Evolutionary conservation across 2,888 invertebrate genomes (phyloP).

Genomic region (Pardosa pseudoannulata): DNA sequence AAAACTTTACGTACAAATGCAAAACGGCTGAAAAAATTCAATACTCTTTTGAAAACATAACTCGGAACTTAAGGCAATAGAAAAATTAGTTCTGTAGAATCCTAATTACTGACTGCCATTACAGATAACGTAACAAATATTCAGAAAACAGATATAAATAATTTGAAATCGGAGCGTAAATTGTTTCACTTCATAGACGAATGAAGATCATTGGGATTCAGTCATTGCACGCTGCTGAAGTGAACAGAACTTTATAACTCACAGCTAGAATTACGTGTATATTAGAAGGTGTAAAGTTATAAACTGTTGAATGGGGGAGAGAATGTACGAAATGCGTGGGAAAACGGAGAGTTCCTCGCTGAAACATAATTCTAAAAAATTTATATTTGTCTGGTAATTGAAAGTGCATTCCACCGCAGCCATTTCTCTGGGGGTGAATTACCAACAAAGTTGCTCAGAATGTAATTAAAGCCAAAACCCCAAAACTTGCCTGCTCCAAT

Average conservation of each 20-base stretch:
- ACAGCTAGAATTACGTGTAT: not conserved
- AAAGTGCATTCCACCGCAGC: slow-evolving; percentile 15
- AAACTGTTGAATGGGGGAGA: not conserved
- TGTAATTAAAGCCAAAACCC: slow-evolving; percentile 47
- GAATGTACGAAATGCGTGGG: not conserved
- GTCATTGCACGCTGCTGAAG: no score
- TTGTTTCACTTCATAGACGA: no score
- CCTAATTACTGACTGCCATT: no score
- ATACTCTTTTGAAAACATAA: no score
- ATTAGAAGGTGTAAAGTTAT: not conserved
- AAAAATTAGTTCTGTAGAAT: no score
- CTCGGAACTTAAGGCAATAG: no score
- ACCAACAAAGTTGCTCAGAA: slow-evolving; percentile 26
- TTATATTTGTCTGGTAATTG: not conserved
- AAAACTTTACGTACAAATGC: no score
- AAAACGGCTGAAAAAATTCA: no score
- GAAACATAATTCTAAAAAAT: not conserved
- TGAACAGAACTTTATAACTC: not conserved
- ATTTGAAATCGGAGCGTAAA: no score
- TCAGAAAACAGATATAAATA: no score
- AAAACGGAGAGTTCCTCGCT: not conserved
- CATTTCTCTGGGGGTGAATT: slow-evolving; percentile 23
- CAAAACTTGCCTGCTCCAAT: slow-evolving; percentile 25
- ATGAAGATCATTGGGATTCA: no score
- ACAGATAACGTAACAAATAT: no score